Evolutionary conservation across 2,797 vertebrate species (phyloP), one percentile per base, ranked within the genome.

Genomic region (Pseudochirops cupreus): DNA sequence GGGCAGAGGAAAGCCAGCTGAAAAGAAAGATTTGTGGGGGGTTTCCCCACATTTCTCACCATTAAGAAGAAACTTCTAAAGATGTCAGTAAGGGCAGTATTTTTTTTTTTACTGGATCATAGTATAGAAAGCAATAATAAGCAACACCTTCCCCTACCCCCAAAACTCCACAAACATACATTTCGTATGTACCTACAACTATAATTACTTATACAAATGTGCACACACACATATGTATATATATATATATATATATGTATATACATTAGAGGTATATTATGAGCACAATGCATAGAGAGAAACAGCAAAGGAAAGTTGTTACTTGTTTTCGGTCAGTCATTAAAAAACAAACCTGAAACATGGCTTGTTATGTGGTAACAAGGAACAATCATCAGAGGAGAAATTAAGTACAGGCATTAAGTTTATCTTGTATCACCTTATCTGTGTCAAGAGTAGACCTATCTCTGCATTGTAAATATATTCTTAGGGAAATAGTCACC

Each of bases 241-340:
- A 28, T 9, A 82, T 14, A n/a, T 12, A 9, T n/a, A 67, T 67
- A n/a, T 7, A 74, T 31, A 33, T 14, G 24, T 29, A n/a, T 46
- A 82, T 46, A 14, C 7, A 46, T 82, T 46, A 82, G 24, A 24
- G 10, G 0, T 67, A 39, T 74, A 39, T 91, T 26, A 13, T 21
- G 29, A 91, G 50, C 33, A 29, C 46, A 13, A 2, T 29, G 13
- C 14, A 52, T 2, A 29, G 52, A 33, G 18, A 29, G 12, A 46
- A 24, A 90, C 14, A 31, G 33, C n/a, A 54, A 91, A 46, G 11
- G 54, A 6, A 58, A 90, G 13, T 39, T 28, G 12, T 56, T 91
- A 56, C 28, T 52, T 92, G 21, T 91, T 94, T 87, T 96, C 82
- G 94, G 89, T 16, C 62, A 21, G 92, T n/a, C 0, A 33, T 96